Base-by-base conservation (phyloP, 1,140 invertebrate genomes). In the Tetranychus urticae region DNA sequence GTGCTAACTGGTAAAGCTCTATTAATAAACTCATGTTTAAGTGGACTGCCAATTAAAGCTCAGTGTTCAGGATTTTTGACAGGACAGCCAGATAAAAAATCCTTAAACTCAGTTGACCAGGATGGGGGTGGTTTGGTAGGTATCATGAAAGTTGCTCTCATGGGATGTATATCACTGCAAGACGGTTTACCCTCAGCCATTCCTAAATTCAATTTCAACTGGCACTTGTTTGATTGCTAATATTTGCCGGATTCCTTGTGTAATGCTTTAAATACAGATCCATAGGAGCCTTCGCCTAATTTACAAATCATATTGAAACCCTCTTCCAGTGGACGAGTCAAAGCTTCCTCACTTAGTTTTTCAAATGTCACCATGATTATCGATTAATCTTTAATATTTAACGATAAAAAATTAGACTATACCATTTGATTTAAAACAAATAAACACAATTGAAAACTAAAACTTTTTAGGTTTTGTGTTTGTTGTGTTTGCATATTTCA, bases 131-230 rank as follows among this genome's bases (percentile, higher is more conserved):
- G 92, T 74, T 97, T 97, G 58, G 91, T 94, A 7, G 94, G 94
- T 66, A 98, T 98, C 91, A 97, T 97, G 72, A 99, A 98, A 69
- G 98, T 97, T 39, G 94, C 78, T 71, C 93, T 76, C 94, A 98
- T 98, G 12, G 94, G 94, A 79, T 98, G 93, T 69, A 98, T 97
- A 73, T 97, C 91, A 13, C 91, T 89, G 72, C 97, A 96, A 0
- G 94, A 94, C 13, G 94, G 93, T 74, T 97, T 92, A 6, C 93
- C 93, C 76, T 99, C 94, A 0, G 92, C 92, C 92, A 98, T 97
- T 79, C 98, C 94, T 60, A 98, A 99, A 79, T 76, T 98, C 94
- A 10, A 91, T 97, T 73, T 97, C 93, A 23, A 98, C 92, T 47
- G 93, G 93, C 62, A 98, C 93, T 79, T 97, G 86, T 76, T 99